Base-by-base conservation (phyloP, 1,140 invertebrate genomes). In the Dysdera silvatica region DNA sequence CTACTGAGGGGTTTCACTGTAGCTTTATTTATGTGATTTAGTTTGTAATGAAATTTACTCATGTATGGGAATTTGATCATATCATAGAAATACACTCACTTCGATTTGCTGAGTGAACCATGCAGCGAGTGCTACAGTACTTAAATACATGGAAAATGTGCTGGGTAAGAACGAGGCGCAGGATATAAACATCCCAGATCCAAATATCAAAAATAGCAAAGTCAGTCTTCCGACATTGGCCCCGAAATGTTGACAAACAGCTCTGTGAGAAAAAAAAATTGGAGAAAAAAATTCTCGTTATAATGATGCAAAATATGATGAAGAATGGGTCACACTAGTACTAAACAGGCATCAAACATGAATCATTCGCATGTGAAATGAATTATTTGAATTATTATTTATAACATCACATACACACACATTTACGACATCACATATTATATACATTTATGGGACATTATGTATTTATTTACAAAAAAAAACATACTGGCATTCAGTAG, bases 81-180 rank as follows among this genome's bases (percentile, higher is more conserved):
- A n/a, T 37, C 1, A 8, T 26, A 18, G 24, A 32, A 53, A 53
- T 26, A 10, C 12, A 18, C 33, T 48, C 45, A 67, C 68, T 37
- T 58, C 41, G 45, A 88, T 88, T 64, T 85, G 83, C 55, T 84
- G 78, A 16, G 83, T 81, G 79, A 88, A 90, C 92, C 93, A 97
- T 43, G 86, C 85, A 26, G 87, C 89, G 72, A 89, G 81, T 0
- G 91, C 88, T 6, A 87, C 78, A 59, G 88, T 83, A 28, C 85
- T 86, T 71, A 87, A 81, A 69, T 87, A 87, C 85, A 94, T 91
- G 47, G 91, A 90, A 81, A 98, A 99, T 6, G 87, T 86, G 2
- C 92, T 95, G 0, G 96, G 96, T 33, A 99, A 79, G 77, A 91
- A 91, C 1, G 95, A 91, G 10, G 90, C 84, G 64, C 85, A 85